Conservation (phyloP, 2,113 vertebrate genomes). For the Neogale vison region DNA sequence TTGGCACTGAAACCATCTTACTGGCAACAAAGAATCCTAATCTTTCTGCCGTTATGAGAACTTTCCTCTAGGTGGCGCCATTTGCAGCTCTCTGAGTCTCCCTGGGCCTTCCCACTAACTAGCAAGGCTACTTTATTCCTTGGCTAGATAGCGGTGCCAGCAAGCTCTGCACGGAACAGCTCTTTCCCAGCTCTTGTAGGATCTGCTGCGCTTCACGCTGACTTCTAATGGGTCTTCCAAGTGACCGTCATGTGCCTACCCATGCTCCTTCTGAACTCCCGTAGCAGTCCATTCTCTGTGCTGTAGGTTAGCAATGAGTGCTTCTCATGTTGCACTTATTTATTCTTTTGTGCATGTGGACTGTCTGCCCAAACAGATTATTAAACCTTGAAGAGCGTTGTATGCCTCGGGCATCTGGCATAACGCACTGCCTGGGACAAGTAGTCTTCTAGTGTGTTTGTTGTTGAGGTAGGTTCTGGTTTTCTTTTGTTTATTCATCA, state of each 20-base stretch:
- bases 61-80: conserved; percentile 57
- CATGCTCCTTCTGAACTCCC: background rate
- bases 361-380: conserved; percentile 37
- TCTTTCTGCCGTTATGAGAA: background rate
- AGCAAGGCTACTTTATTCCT: background rate
- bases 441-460: background rate
- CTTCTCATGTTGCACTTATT: conserved; percentile 8
- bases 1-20: background rate
- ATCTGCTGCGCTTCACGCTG: background rate
- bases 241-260: background rate
- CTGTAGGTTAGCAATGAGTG: background rate
- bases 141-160: background rate
- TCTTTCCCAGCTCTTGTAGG: background rate
- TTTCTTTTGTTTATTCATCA: conserved; percentile 12
- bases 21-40: background rate
- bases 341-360: conserved; percentile 30
- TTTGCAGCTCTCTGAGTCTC: conserved; percentile 49
- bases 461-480: background rate
- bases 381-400: conserved; percentile 30
- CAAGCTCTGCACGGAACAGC: background rate
- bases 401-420: conserved; percentile 35
- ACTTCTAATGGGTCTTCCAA: conserved; percentile 4
- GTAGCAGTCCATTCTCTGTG: background rate
- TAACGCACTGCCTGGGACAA: background rate
- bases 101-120: background rate